Percentiles rank a stretch among this genome's conserved stretches.
phyloP scores from a whole-genome alignment of 2,113 vertebrate species.

The Montifringilla adamsi region DNA sequence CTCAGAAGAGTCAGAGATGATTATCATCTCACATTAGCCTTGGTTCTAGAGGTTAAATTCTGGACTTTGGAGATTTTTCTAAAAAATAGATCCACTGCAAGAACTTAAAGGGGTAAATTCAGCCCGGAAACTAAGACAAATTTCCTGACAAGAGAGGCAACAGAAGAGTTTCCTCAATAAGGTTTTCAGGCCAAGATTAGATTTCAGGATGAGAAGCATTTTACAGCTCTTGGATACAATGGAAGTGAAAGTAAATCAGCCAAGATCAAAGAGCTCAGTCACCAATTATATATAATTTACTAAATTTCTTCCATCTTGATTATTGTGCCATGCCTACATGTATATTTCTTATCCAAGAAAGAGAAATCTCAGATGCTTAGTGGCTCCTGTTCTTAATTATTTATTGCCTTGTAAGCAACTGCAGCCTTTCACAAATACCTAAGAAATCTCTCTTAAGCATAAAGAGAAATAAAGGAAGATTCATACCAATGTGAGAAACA shows the following conservation, averaged over 20 bases:
- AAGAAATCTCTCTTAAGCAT: not conserved
- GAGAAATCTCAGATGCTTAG: not conserved
- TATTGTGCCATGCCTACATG: not conserved
- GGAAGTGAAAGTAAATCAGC: not conserved
- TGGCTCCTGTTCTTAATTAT: not conserved
- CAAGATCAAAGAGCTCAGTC: not conserved
- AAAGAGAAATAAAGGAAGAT: not conserved
- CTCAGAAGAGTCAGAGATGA: not conserved
- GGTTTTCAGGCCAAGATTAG: not conserved
- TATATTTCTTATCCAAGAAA: not conserved
- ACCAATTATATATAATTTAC: not conserved
- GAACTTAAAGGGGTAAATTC: not conserved
- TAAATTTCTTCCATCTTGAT: not conserved
- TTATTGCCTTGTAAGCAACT: not conserved
- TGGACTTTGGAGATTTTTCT: not conserved
- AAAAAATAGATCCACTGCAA: not conserved
- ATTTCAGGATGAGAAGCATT: not conserved
- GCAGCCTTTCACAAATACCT: not conserved
- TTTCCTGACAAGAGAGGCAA: not conserved
- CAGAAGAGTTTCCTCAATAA: not conserved
- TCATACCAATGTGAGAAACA: not conserved
- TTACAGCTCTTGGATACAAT: not conserved
- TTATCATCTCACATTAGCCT: not conserved
- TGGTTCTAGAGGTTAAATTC: not conserved
- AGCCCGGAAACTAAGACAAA: not conserved